These are phyloP conservation scores for Thera obeliscata DNA, from an alignment of 2,888 invertebrate genomes.

Conservation along the genomic window DNA sequence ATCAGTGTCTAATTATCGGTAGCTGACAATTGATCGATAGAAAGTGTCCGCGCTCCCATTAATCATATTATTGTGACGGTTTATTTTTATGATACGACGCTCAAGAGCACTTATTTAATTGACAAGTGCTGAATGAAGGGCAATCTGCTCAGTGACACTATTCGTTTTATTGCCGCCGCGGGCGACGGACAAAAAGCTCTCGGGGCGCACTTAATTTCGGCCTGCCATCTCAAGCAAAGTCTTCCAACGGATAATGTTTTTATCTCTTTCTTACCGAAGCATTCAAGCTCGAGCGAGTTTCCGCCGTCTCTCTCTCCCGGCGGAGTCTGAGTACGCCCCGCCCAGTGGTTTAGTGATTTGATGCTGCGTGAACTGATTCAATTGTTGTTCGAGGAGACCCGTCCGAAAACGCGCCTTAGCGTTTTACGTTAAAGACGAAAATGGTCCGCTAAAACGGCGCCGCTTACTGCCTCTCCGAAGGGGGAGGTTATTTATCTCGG, in stretches of 20 bases:
- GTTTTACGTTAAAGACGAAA: conserved; percentile 79
- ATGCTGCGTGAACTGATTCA: conserved; percentile 85
- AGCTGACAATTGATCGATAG: conserved; percentile 79
- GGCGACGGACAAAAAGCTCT: conserved; percentile 79
- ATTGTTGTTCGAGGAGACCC: conserved; percentile 73
- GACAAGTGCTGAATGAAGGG: conserved; percentile 80
- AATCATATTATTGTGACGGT: conserved; percentile 79
- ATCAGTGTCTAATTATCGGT: conserved; percentile 75
- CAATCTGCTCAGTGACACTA: conserved; percentile 83
- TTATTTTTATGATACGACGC: conserved; percentile 69
- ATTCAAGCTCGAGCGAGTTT: conserved; percentile 48
- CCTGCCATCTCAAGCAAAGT: conserved; percentile 69
- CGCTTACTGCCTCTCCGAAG: conserved; percentile 77
- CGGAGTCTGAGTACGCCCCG: conserved; percentile 82
- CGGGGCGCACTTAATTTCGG: conserved; percentile 74
- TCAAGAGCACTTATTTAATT: conserved; percentile 81
- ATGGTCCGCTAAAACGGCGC: conserved; percentile 77
- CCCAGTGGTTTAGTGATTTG: conserved; percentile 85
- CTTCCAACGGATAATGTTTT: conserved; percentile 63
- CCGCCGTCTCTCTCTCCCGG: conserved; percentile 75
- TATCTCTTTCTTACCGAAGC: conserved; percentile 67
- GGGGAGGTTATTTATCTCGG: conserved; percentile 82
- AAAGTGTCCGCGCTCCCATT: conserved; percentile 69
- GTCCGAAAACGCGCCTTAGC: conserved; percentile 77
- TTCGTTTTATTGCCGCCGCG: conserved; percentile 76